Percentiles rank a stretch among this genome's conserved stretches.
phyloP scores from a whole-genome alignment of 2,797 vertebrate genomes.

The Schizopygopsis pylzovi region DNA sequence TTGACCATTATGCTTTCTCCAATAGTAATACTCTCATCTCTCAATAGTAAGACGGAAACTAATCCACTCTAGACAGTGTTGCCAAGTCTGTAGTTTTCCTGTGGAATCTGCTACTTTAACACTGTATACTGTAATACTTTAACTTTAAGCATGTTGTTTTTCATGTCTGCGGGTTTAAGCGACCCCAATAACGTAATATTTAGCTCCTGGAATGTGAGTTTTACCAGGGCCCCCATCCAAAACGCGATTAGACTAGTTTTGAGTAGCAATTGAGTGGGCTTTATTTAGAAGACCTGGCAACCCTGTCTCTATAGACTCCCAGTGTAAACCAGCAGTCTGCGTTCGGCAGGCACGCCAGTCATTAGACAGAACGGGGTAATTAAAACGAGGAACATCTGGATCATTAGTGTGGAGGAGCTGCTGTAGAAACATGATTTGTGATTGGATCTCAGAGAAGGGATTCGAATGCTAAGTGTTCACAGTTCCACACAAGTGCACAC shows the following conservation, averaged over 20 bases:
- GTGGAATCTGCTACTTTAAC: too few relatives aligned
- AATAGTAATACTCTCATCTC: too few relatives aligned
- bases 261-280: background rate
- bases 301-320: background rate
- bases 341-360: slow-evolving; percentile 24
- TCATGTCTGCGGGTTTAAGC: too few relatives aligned
- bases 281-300: background rate
- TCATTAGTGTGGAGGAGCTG: slow-evolving; percentile 30
- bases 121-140: too few relatives aligned
- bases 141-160: too few relatives aligned
- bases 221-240: too few relatives aligned
- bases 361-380: slow-evolving; percentile 30
- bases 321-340: slow-evolving; percentile 18
- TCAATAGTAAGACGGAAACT: too few relatives aligned
- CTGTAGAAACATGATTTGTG: slow-evolving; percentile 36
- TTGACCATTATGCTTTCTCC: too few relatives aligned
- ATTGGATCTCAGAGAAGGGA: slow-evolving; percentile 25
- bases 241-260: too few relatives aligned
- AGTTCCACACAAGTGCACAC: slow-evolving; percentile 26
- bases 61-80: background rate
- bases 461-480: slow-evolving; percentile 21
- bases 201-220: too few relatives aligned
- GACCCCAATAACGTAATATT: too few relatives aligned
- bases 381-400: slow-evolving; percentile 41
- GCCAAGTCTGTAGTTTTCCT: background rate